Evolutionary conservation across 2,888 invertebrate genomes (phyloP).

Genomic region (Phengaris alcon): DNA sequence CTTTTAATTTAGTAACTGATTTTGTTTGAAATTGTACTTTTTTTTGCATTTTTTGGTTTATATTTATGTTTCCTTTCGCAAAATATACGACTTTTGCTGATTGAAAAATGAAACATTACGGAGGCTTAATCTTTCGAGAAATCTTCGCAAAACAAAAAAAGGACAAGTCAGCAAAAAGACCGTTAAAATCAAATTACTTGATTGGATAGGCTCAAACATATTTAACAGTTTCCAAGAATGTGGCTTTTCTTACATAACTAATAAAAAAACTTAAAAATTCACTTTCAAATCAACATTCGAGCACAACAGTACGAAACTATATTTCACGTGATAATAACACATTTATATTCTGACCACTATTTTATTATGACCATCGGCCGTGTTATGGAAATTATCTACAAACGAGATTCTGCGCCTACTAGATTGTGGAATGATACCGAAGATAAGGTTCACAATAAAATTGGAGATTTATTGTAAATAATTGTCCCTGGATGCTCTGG

Average conservation of each 20-base stretch:
- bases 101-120: no score
- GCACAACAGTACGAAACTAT: constrained; percentile 1
- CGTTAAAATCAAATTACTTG: not conserved
- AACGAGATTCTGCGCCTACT: constrained; percentile 6
- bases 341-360: constrained; percentile 24
- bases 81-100: no score
- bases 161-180: not conserved
- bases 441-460: constrained; percentile 2
- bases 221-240: constrained; percentile 20
- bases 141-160: constrained; percentile 12
- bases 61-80: no score
- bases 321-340: constrained; percentile 22
- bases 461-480: not conserved
- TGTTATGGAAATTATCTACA: constrained; percentile 21
- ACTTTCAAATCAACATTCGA: constrained; percentile 28
- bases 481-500: not conserved
- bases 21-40: no score
- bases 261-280: constrained; percentile 13
- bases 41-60: no score
- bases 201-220: not conserved
- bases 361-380: constrained; percentile 22
- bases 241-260: constrained; percentile 19
- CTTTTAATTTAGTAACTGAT: no score
- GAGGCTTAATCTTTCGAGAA: not conserved
- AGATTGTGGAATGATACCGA: constrained; percentile 16